Evolutionary conservation across 2,888 invertebrate species (phyloP).

Genomic region (Galerucella pusilla): DNA sequence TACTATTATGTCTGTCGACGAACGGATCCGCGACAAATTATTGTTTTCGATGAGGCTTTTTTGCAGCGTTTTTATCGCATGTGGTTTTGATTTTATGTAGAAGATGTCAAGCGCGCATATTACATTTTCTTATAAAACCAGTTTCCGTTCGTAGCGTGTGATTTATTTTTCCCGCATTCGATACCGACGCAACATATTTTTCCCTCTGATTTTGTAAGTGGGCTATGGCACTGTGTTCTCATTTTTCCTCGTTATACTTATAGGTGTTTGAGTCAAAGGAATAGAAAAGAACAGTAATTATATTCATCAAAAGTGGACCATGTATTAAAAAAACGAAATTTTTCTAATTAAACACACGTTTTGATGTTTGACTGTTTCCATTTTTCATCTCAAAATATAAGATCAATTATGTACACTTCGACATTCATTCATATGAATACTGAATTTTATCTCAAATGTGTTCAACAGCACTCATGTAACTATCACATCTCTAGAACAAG

Average conservation of each 20-base stretch:
- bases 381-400: no score
- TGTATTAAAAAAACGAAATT: no score
- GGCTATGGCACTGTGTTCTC: background rate
- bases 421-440: no score
- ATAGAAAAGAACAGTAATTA: background rate
- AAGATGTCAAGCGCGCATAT: constrained; percentile 37
- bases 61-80: constrained; percentile 32
- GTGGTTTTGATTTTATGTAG: constrained; percentile 38
- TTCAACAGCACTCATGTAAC: no score
- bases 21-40: constrained; percentile 38
- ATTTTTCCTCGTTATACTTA: background rate
- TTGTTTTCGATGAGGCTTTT: constrained; percentile 38
- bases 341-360: no score
- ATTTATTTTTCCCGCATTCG: constrained; percentile 30
- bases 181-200: constrained; percentile 14
- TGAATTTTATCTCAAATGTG: no score
- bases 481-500: no score
- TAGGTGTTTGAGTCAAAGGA: background rate
- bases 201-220: background rate
- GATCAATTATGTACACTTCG: no score
- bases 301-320: background rate
- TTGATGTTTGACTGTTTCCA: no score
- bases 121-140: constrained; percentile 39
- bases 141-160: constrained; percentile 28
- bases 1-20: constrained; percentile 37